Percentiles rank a stretch among this genome's conserved stretches.
Conservation (phyloP, 1,140 invertebrate genomes). For the Zaprionus davidi region DNA sequence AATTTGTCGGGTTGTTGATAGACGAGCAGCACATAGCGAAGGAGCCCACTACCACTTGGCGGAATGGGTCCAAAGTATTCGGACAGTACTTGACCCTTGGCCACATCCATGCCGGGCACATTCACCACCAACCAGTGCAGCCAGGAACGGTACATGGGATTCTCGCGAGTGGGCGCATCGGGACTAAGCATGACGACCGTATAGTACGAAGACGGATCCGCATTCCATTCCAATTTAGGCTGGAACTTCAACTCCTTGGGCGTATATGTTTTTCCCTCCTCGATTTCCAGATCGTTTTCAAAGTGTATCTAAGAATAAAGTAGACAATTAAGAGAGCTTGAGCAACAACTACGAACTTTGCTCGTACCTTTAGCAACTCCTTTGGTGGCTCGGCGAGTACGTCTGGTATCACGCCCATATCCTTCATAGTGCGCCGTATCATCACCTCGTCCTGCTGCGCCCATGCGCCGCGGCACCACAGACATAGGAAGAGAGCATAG, state of each 20-base stretch:
- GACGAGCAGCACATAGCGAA: conserved; percentile 94
- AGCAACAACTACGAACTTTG: too few species aligned
- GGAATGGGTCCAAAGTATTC: conserved; percentile 94
- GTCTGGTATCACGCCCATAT: conserved; percentile 87
- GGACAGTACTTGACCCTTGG: conserved; percentile 90
- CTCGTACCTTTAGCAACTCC: conserved; percentile 47
- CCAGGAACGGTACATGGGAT: conserved; percentile 93
- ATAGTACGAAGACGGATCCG: conserved; percentile 87
- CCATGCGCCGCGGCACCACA: conserved; percentile 6
- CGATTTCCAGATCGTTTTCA: conserved; percentile 57
- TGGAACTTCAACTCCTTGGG: conserved; percentile 62
- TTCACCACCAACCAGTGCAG: conserved; percentile 96
- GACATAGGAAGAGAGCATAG: conserved; percentile 21
- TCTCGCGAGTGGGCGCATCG: conserved; percentile 88
- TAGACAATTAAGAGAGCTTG: not conserved
- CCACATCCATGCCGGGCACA: conserved; percentile 91
- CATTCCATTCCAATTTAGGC: conserved; percentile 86
- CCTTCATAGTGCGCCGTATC: conserved; percentile 59
- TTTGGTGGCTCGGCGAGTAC: conserved; percentile 88
- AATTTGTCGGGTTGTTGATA: conserved; percentile 89
- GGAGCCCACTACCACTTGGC: conserved; percentile 91
- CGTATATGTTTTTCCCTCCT: conserved; percentile 60
- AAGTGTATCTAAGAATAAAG: conserved; percentile 36
- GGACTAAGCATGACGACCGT: conserved; percentile 88
- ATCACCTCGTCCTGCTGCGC: conserved; percentile 46